Conservation (phyloP, 2,888 invertebrate species). For the Coelogynopora nodosa region DNA sequence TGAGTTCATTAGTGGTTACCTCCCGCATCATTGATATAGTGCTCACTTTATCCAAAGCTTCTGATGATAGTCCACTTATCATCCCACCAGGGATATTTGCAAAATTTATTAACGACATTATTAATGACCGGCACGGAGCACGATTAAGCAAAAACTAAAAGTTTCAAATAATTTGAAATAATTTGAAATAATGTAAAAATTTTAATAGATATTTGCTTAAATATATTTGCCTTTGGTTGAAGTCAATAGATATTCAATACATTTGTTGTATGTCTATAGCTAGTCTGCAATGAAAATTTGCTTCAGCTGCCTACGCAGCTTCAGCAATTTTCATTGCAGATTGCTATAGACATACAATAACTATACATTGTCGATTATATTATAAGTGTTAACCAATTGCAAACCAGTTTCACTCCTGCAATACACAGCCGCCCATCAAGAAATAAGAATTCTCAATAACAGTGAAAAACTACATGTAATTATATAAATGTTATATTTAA, state of each 20-base stretch:
- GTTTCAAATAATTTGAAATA: not conserved
- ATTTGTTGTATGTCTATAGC: constrained; percentile 28
- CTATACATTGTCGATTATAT: not conserved
- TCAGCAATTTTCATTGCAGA: not conserved
- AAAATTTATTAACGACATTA: not conserved
- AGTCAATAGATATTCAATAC: constrained; percentile 28
- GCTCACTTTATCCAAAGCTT: not conserved
- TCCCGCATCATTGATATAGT: not conserved
- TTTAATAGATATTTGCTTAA: constrained; percentile 25
- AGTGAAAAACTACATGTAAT: no score
- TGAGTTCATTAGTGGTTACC: not conserved
- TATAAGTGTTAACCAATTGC: no score
- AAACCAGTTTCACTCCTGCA: no score
- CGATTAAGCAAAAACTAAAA: not conserved
- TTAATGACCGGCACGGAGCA: not conserved
- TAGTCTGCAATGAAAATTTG: constrained; percentile 24
- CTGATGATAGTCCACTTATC: not conserved
- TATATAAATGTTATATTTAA: no score
- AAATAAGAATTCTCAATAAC: no score
- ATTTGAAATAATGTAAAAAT: not conserved
- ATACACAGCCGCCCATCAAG: no score
- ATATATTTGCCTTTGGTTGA: constrained; percentile 25
- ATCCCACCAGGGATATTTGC: not conserved
- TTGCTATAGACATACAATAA: not conserved
- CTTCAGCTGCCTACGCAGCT: not conserved